Base-by-base conservation (phyloP, 2,797 vertebrate species). In the Dipus sagitta region DNA sequence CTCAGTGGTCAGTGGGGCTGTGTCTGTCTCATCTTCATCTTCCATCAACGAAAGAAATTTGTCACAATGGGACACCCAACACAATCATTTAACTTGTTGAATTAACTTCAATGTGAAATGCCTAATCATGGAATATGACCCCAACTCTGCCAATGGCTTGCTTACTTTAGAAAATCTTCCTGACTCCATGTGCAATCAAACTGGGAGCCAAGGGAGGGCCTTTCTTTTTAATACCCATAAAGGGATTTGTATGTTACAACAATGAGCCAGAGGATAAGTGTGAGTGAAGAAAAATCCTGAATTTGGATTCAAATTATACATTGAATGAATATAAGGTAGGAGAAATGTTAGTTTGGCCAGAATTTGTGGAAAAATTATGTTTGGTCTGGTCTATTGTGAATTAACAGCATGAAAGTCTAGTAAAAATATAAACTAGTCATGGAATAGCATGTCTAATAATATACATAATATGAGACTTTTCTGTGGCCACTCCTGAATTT, bases 281-380 rank as follows among this genome's bases (percentile, higher is more conserved):
- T 2, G 5, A 85, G 72, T 86, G 34, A 1, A 75, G 60, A 91
- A 3, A 87, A 84, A 86, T 65, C 85, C 24, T 92, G 76, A 93
- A 80, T 94, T 94, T 80, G 71, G 68, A 64, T 86, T 88, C 70
- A 76, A 87, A 92, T 93, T 67, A 67, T 14, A 93, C 88, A 38
- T 80, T 93, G 32, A 10, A 87, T 38, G 71, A 93, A 86, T 71
- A 70, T 32, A 95, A 91, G 64, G n/a, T 82, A 83, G 54, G 23
- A 62, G 65, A 91, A 34, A 93, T 94, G 2, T 79, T 95, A 92
- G 24, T 18, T 93, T 86, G 76, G 79, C 1, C 91, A 81, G 12
- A 78, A 71, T 79, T 90, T 78, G 88, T 80, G 64, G 72, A n/a
- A 80, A 91, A 83, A n/a, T 15, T 91, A 32, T 72, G 21, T 84